A percentile compares a stretch with the other conserved stretches of the same genome.
Evolutionary conservation across 2,113 vertebrate species (phyloP).

Genomic region (Amphiprion percula): DNA sequence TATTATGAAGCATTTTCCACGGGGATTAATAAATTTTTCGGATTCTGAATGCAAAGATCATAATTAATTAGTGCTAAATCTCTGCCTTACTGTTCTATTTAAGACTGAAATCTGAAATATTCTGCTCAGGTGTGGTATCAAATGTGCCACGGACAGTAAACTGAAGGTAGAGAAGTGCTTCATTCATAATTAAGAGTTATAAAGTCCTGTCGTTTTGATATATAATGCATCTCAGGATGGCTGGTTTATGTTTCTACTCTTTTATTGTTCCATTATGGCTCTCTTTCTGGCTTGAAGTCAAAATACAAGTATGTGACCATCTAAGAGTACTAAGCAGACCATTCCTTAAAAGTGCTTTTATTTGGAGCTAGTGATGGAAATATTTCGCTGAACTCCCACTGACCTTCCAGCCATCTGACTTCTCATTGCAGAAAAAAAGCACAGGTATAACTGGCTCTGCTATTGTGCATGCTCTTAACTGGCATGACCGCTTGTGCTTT

Average conservation of each 20-base stretch:
- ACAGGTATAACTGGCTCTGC: background rate
- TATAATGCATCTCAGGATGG: conserved; percentile 61
- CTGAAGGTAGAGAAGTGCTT: conserved; percentile 42
- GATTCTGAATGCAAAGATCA: conserved; percentile 7
- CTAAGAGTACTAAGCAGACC: conserved; percentile 36
- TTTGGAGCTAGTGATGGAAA: conserved; percentile 21
- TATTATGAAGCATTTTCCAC: no score
- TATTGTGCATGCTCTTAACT: conserved; percentile 1
- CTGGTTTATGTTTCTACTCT: conserved; percentile 39
- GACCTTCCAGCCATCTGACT: conserved; percentile 30
- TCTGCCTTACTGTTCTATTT: conserved; percentile 3
- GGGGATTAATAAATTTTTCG: no score
- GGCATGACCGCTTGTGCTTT: background rate
- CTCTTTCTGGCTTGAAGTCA: conserved; percentile 37
- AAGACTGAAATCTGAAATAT: conserved; percentile 23
- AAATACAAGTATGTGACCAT: conserved; percentile 30
- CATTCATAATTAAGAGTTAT: conserved; percentile 74
- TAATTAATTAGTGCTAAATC: conserved; percentile 23
- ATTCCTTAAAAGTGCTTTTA: conserved; percentile 43
- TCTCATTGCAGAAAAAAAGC: conserved; percentile 16
- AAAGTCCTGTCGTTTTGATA: conserved; percentile 53
- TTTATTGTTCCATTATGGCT: conserved; percentile 57
- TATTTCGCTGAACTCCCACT: conserved; percentile 44
- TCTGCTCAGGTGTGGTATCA: conserved; percentile 41
- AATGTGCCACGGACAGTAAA: conserved; percentile 33